A percentile compares a stretch with the other conserved stretches of the same genome.
Evolutionary conservation across 2,113 vertebrate genomes (phyloP).

Genomic region (Campylorhamphus procurvoides): DNA sequence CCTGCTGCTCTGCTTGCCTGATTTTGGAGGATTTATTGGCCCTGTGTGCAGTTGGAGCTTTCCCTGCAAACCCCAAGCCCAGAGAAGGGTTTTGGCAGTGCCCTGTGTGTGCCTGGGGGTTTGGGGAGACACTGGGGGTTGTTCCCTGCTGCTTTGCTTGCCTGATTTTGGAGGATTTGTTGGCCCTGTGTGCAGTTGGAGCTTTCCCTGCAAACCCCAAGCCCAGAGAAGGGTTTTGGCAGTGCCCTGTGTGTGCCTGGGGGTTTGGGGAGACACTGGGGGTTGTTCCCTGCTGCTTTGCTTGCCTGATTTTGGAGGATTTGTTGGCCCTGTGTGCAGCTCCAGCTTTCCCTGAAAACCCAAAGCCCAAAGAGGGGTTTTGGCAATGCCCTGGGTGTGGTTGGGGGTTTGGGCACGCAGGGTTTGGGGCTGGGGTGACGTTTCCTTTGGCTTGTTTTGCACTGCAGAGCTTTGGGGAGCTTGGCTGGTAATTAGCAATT

Average conservation of each 20-base stretch:
- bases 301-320: neutral
- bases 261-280: neutral
- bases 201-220: neutral
- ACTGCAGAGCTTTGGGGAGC: rapidly evolving
- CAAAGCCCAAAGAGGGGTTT: neutral
- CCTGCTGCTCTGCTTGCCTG: neutral
- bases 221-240: neutral
- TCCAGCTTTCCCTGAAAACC: neutral
- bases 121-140: neutral
- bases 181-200: rapidly evolving
- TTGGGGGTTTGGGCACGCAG: rapidly evolving
- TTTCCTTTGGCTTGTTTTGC: neutral
- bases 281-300: neutral
- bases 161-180: neutral
- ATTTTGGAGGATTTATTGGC: neutral
- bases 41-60: rapidly evolving
- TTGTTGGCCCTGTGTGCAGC: rapidly evolving
- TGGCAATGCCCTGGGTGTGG: neutral
- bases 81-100: neutral
- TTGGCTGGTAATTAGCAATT: neutral
- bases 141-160: neutral
- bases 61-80: neutral
- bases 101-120: neutral
- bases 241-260: neutral
- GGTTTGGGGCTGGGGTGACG: rapidly evolving